Conservation (phyloP, 2,888 invertebrate species). For the Frankliniella fusca region DNA sequence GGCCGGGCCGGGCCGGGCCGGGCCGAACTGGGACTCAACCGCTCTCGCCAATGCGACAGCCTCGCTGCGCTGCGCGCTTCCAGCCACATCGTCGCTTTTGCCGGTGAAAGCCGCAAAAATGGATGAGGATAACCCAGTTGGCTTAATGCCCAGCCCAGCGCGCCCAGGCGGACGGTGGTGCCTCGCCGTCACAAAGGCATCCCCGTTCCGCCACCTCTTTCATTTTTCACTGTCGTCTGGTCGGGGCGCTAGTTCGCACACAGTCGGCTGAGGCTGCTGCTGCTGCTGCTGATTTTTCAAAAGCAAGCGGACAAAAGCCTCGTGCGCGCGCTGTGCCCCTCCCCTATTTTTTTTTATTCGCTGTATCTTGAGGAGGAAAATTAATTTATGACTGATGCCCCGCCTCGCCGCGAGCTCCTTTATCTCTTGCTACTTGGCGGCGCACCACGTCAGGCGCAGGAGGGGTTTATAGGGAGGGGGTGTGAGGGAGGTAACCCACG, state of each 20-base stretch:
- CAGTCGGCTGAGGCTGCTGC: background rate
- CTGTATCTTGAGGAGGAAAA: background rate
- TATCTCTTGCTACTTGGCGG: slow-evolving; percentile 11
- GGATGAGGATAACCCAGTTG: slow-evolving; percentile 19
- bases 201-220: background rate
- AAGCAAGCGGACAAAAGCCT: background rate
- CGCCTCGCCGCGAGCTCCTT: background rate
- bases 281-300: slow-evolving; percentile 1
- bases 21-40: too few species aligned
- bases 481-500: too few species aligned
- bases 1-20: too few species aligned
- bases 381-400: slow-evolving; percentile 23
- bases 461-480: background rate
- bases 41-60: too few species aligned
- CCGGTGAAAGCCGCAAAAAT: slow-evolving; percentile 15
- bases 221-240: slow-evolving; percentile 23
- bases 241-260: slow-evolving; percentile 7
- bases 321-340: background rate
- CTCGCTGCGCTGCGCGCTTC: too few species aligned
- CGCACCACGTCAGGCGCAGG: background rate
- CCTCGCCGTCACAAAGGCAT: slow-evolving; percentile 5
- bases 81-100: background rate
- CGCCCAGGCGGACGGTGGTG: background rate
- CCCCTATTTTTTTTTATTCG: background rate
- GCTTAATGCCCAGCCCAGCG: background rate